Conservation (phyloP, 2,888 invertebrate species). For the Encarsia formosa region DNA sequence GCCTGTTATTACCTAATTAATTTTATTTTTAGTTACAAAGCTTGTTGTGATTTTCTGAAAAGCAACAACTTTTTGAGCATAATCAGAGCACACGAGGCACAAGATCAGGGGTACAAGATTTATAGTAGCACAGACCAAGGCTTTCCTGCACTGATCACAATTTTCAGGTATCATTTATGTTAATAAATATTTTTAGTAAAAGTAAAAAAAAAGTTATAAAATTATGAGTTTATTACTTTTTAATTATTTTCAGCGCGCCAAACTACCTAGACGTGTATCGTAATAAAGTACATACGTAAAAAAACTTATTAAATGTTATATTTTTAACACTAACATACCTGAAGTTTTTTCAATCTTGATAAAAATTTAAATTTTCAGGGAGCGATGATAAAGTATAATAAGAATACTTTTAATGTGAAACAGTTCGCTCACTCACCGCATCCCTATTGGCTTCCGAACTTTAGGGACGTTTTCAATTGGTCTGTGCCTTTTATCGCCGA, state of each 20-base stretch:
- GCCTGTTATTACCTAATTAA: not conserved
- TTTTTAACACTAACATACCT: not conserved
- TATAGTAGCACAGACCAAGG: not conserved
- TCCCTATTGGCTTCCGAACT: conserved; percentile 26
- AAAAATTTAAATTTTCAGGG: too few species aligned
- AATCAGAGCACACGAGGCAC: conserved; percentile 25
- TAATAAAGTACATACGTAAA: conserved; percentile 11
- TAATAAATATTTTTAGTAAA: too few species aligned
- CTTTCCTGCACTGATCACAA: conserved; percentile 20
- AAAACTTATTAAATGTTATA: not conserved
- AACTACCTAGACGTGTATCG: conserved; percentile 21
- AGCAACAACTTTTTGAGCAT: conserved; percentile 6
- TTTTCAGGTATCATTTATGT: too few species aligned
- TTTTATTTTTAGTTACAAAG: conserved; percentile 9
- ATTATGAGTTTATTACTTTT: too few species aligned
- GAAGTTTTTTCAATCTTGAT: not conserved
- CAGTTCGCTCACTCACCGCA: conserved; percentile 11
- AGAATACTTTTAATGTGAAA: conserved; percentile 13
- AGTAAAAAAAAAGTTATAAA: too few species aligned
- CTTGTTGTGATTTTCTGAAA: conserved; percentile 12
- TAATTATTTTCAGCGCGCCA: conserved; percentile 20
- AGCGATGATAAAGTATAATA: conserved; percentile 12
- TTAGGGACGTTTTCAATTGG: conserved; percentile 15
- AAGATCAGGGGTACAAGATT: conserved; percentile 14
- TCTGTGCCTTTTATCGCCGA: conserved; percentile 21